Evolutionary conservation across 2,797 vertebrate genomes (phyloP).

Genomic region (Pyrocephalus nanus): DNA sequence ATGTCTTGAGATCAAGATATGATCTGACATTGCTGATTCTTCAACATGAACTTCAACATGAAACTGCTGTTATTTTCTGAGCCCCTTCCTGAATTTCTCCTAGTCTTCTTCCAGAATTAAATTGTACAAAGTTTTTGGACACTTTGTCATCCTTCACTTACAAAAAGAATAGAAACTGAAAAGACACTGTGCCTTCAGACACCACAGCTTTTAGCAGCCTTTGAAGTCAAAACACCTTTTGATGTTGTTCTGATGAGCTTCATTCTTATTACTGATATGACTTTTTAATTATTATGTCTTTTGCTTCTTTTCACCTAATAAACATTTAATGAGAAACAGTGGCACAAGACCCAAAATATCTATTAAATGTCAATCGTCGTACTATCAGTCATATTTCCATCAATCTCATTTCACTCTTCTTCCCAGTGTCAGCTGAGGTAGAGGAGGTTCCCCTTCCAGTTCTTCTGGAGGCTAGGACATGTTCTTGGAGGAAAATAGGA

Average conservation of each 20-base stretch:
- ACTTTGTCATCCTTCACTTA: neutral
- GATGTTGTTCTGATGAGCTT: neutral
- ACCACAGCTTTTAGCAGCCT: neutral
- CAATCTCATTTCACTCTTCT: neutral
- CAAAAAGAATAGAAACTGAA: neutral
- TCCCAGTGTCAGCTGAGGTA: neutral
- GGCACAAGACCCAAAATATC: neutral
- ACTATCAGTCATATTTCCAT: neutral
- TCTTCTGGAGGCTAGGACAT: neutral
- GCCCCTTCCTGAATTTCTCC: neutral
- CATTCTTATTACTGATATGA: neutral
- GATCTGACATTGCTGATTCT: neutral
- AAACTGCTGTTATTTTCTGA: neutral
- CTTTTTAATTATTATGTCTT: neutral
- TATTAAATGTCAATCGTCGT: neutral
- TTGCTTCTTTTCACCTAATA: neutral
- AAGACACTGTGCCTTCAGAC: neutral
- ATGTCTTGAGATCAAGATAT: neutral
- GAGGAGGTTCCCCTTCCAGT: neutral
- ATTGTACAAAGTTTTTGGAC: neutral
- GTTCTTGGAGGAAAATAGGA: neutral
- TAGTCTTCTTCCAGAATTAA: neutral
- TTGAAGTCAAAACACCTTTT: neutral
- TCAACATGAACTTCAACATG: neutral
- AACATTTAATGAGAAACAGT: neutral